These are phyloP conservation scores for Dryobates pubescens DNA, from an alignment of 2,797 vertebrate species.

Conservation along the genomic window DNA sequence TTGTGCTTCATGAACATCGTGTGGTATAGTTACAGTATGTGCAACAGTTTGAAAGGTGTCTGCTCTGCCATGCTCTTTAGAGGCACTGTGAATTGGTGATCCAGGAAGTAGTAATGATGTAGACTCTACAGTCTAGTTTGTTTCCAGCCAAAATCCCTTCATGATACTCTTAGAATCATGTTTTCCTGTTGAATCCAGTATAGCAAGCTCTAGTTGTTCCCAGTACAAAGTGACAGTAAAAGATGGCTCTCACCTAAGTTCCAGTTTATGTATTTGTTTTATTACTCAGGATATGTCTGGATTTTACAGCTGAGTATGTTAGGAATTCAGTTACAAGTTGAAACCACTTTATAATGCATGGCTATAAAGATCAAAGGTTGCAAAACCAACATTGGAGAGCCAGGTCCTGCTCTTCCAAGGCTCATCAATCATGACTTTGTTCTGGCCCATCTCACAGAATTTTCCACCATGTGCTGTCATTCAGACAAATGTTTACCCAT, in stretches of 20 bases:
- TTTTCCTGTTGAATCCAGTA: constrained; percentile 29
- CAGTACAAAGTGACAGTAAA: constrained; percentile 62
- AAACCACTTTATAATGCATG: constrained; percentile 59
- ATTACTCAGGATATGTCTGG: constrained; percentile 77
- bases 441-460: constrained; percentile 49
- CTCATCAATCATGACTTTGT: constrained; percentile 53
- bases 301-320: constrained; percentile 79
- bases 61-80: constrained; percentile 43
- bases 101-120: constrained; percentile 46
- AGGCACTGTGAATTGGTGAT: constrained; percentile 1
- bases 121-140: constrained; percentile 40
- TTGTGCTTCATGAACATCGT: constrained; percentile 25
- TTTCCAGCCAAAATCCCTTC: constrained; percentile 63
- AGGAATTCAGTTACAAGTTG: constrained; percentile 72
- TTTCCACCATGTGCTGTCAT: constrained; percentile 6
- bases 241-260: constrained; percentile 68
- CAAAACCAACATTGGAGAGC: constrained; percentile 54
- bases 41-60: constrained; percentile 11
- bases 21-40: neutral
- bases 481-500: constrained; percentile 25
- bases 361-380: constrained; percentile 72
- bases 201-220: constrained; percentile 68
- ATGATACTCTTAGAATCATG: neutral
- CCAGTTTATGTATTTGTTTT: constrained; percentile 77
- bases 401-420: constrained; percentile 47